These are phyloP conservation scores for Lagorchestes hirsutus DNA, from an alignment of 2,797 vertebrate species.

Conservation along the genomic window DNA sequence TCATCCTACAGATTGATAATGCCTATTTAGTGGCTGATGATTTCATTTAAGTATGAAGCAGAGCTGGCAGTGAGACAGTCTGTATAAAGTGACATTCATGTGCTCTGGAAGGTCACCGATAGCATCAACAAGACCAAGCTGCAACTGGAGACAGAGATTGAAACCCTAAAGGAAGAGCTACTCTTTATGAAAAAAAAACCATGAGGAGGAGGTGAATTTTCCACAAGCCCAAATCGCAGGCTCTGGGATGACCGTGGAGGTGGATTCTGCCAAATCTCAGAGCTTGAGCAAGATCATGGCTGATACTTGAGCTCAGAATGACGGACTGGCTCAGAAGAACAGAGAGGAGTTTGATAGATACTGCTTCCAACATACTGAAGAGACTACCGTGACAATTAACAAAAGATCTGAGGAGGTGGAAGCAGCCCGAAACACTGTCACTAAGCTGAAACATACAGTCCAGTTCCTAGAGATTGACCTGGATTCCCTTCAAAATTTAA, in stretches of 20 bases:
- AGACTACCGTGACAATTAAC: conserved; percentile 71
- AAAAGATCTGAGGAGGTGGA: conserved; percentile 90
- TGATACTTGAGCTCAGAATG: conserved; percentile 93
- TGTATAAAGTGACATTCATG: conserved; percentile 92
- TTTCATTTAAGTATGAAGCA: conserved; percentile 95
- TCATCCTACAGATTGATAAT: conserved; percentile 95
- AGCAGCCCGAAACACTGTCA: conserved; percentile 86
- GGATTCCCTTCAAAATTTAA: conserved; percentile 92
- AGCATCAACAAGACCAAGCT: conserved; percentile 94
- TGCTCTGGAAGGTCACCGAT: conserved; percentile 94
- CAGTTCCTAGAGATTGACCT: conserved; percentile 93
- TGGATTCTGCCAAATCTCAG: conserved; percentile 93
- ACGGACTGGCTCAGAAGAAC: conserved; percentile 92
- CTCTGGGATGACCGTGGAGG: conserved; percentile 93
- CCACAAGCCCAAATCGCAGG: conserved; percentile 91
- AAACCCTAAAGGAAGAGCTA: conserved; percentile 94
- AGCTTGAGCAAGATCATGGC: conserved; percentile 93
- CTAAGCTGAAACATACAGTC: conserved; percentile 89
- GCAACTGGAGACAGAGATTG: conserved; percentile 95
- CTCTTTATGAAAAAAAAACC: conserved; percentile 95
- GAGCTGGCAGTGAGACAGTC: conserved; percentile 94
- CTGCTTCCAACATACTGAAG: conserved; percentile 89
- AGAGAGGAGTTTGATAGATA: conserved; percentile 92
- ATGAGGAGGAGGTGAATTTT: conserved; percentile 91
- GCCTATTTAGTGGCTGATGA: conserved; percentile 96